Conservation (phyloP, 2,113 vertebrate species). For the Carassius auratus region DNA sequence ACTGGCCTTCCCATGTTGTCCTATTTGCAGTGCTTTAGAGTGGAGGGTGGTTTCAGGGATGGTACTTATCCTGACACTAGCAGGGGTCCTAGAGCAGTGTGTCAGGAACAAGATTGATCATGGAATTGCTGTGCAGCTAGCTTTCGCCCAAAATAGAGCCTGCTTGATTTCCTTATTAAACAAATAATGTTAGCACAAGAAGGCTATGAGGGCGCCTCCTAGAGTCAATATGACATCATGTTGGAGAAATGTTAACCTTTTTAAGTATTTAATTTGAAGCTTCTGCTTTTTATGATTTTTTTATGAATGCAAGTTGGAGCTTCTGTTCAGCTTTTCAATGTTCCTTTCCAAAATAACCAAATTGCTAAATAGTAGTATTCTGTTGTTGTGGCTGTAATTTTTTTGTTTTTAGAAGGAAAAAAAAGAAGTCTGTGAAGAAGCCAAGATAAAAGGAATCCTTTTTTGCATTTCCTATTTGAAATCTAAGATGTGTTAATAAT, state of each 20-base stretch:
- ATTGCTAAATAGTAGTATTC: neutral
- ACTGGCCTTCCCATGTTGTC: conserved; percentile 45
- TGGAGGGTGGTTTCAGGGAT: neutral
- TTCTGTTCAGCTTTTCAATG: too few relatives aligned
- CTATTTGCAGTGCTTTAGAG: conserved; percentile 58
- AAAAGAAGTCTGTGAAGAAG: neutral
- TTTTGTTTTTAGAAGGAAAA: neutral
- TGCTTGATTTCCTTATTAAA: conserved; percentile 1
- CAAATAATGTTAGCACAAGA: neutral
- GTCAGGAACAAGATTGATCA: neutral
- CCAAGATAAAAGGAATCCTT: neutral
- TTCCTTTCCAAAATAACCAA: too few relatives aligned
- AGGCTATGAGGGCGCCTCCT: neutral
- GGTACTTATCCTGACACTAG: neutral
- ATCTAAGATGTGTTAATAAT: neutral
- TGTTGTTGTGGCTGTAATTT: neutral
- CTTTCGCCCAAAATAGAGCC: neutral
- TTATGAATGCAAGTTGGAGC: too few relatives aligned
- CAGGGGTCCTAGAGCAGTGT: too few relatives aligned
- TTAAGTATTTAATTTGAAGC: neutral
- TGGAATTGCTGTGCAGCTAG: neutral
- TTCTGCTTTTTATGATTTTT: neutral
- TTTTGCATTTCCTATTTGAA: neutral
- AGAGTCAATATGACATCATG: neutral
- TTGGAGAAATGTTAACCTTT: conserved; percentile 2